Conservation (phyloP, 2,113 vertebrate genomes). For the Apodemus sylvaticus region DNA sequence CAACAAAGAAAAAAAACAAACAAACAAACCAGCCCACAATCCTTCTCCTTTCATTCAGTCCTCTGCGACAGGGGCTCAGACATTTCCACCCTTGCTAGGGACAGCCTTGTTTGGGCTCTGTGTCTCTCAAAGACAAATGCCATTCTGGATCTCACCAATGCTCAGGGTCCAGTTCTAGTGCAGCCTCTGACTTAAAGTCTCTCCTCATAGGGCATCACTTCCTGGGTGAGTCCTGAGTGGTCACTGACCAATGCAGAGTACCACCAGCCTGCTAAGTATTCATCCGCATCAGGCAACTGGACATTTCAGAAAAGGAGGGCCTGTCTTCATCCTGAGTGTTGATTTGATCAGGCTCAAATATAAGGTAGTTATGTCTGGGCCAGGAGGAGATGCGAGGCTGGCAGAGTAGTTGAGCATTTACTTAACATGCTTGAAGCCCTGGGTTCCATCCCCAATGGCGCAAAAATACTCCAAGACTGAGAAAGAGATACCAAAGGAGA, state of each 20-base stretch:
- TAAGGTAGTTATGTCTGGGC: constrained; percentile 30
- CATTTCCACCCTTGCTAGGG: background rate
- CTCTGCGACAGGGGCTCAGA: background rate
- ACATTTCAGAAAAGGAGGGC: constrained; percentile 8
- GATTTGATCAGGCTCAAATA: background rate
- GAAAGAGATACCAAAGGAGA: background rate
- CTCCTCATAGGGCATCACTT: background rate
- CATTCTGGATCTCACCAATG: constrained; percentile 15
- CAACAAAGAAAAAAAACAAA: background rate
- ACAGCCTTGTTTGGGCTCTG: constrained; percentile 28
- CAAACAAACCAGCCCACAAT: background rate
- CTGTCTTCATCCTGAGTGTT: background rate
- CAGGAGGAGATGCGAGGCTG: background rate
- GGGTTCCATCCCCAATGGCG: background rate
- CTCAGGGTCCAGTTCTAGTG: background rate
- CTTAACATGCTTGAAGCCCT: background rate
- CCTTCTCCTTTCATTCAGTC: background rate
- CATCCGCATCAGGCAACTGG: background rate
- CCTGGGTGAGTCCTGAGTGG: background rate
- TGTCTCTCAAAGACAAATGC: constrained; percentile 27
- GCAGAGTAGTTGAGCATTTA: background rate
- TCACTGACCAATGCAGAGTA: background rate
- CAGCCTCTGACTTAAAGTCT: background rate
- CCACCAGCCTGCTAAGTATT: background rate
- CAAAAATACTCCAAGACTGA: background rate